A percentile compares a stretch with the other conserved stretches of the same genome.
Evolutionary conservation across 2,797 vertebrate species (phyloP).

Genomic region (Hemibagrus guttatus): DNA sequence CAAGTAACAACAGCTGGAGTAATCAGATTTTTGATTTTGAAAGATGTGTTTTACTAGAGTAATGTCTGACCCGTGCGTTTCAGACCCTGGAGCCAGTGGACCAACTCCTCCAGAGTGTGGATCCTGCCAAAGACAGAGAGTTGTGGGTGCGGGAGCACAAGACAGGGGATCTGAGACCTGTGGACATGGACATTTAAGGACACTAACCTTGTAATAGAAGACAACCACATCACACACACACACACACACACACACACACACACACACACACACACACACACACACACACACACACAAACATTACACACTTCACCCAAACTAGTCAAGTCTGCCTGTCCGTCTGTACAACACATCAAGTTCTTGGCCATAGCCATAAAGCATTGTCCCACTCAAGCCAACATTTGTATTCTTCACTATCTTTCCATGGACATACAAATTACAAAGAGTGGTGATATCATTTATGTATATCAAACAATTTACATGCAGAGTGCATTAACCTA

Average conservation of each 20-base stretch:
- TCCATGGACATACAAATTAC: conserved; percentile 3
- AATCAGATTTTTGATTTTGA: neutral
- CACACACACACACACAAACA: conserved; percentile 46
- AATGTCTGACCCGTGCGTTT: conserved; percentile 33
- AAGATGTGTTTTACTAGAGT: neutral
- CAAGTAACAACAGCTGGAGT: neutral
- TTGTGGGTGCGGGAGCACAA: conserved; percentile 97
- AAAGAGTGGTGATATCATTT: neutral
- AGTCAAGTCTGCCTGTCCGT: conserved; percentile 42
- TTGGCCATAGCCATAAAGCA: conserved; percentile 56
- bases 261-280: conserved; percentile 42
- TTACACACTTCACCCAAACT: conserved; percentile 13
- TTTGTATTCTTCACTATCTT: conserved; percentile 25
- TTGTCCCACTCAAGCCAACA: conserved; percentile 37
- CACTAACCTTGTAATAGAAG: conserved; percentile 40
- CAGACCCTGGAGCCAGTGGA: conserved; percentile 95
- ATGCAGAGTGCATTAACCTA: neutral
- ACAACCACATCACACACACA: conserved; percentile 44
- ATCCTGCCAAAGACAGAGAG: conserved; percentile 96
- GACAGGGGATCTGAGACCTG: conserved; percentile 90
- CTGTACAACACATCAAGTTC: conserved; percentile 50
- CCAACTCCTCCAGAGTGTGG: conserved; percentile 92
- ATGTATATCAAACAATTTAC: neutral
- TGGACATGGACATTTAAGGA: conserved; percentile 93
- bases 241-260: conserved; percentile 39